These are phyloP conservation scores for Melitaea athalia DNA, from an alignment of 2,888 invertebrate species.

Conservation along the genomic window DNA sequence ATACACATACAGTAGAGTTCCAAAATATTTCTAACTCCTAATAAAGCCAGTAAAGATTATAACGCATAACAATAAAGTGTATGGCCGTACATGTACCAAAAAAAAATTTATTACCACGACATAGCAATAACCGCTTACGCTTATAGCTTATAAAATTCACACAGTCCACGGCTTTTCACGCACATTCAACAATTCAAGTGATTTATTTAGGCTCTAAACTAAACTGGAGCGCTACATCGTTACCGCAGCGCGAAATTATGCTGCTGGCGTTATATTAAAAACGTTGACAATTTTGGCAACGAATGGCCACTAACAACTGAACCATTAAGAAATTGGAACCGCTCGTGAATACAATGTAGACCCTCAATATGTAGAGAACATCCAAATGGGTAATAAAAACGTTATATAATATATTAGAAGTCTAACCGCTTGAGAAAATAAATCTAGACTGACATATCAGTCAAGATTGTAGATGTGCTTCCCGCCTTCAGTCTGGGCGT, in stretches of 20 bases:
- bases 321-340: constrained; percentile 38
- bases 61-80: neutral
- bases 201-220: constrained; percentile 71
- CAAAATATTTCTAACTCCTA: too few species aligned
- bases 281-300: constrained; percentile 37
- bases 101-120: neutral
- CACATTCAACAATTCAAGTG: constrained; percentile 79
- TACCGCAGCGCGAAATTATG: constrained; percentile 41
- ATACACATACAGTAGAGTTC: too few species aligned
- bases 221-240: constrained; percentile 28
- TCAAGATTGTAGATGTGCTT: too few species aligned
- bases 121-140: constrained; percentile 33
- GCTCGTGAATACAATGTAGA: constrained; percentile 8
- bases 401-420: neutral
- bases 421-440: neutral
- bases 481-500: too few species aligned
- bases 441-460: too few species aligned
- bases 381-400: constrained; percentile 11
- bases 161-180: constrained; percentile 66
- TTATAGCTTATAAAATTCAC: constrained; percentile 32
- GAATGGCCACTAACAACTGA: constrained; percentile 36
- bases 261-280: constrained; percentile 41
- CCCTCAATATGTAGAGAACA: neutral
- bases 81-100: neutral
- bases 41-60: too few species aligned